phyloP scores from a whole-genome alignment of 2,888 invertebrate species.

The Tricholauxania praeusta region DNA sequence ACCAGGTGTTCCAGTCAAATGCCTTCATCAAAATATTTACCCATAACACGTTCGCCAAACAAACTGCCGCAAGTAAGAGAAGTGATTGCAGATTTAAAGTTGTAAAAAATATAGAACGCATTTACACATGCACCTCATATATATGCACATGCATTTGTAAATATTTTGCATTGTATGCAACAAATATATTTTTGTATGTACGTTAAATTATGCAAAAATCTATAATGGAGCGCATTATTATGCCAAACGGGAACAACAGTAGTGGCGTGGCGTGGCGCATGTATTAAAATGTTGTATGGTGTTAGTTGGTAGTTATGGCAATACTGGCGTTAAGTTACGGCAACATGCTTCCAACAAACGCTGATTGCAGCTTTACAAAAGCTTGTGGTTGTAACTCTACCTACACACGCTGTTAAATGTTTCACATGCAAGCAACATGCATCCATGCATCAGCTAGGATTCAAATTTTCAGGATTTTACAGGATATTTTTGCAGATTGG shows the following conservation, averaged over 20 bases:
- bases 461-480: not conserved
- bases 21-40: not conserved
- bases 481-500: not conserved
- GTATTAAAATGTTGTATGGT: too few species aligned
- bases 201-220: slow-evolving; percentile 30
- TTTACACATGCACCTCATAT: too few species aligned
- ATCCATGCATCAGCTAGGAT: not conserved
- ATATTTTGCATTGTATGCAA: slow-evolving; percentile 19
- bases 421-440: not conserved
- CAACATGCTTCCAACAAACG: slow-evolving; percentile 13
- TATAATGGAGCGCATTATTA: slow-evolving; percentile 23
- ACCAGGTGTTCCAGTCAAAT: too few species aligned
- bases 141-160: not conserved
- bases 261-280: too few species aligned
- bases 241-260: slow-evolving; percentile 18
- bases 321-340: not conserved
- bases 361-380: slow-evolving; percentile 25
- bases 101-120: too few species aligned
- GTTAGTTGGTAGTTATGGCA: too few species aligned
- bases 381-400: not conserved
- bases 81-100: not conserved
- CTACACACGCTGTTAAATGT: not conserved
- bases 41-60: not conserved
- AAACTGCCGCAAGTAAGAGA: not conserved
- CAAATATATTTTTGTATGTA: slow-evolving; percentile 14